Conservation (phyloP, 1,140 invertebrate species). For the Brachionus rotundiformis region DNA sequence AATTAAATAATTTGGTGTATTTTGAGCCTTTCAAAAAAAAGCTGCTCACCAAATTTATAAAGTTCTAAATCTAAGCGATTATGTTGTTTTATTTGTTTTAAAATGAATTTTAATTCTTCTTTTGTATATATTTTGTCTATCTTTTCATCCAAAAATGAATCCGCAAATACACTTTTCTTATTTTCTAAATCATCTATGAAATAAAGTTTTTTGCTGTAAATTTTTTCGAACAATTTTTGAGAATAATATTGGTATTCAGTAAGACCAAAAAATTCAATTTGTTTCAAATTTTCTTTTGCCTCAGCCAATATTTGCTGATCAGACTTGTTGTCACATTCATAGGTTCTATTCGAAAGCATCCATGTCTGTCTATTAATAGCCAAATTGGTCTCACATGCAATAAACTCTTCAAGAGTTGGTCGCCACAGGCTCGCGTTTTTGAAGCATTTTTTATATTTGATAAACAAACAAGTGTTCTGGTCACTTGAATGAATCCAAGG, state of each 20-base stretch:
- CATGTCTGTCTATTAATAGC: not conserved
- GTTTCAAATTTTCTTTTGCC: not conserved
- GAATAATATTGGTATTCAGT: not conserved
- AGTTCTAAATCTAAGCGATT: not conserved
- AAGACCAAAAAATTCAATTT: not conserved
- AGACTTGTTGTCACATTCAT: not conserved
- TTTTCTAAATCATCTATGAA: not conserved
- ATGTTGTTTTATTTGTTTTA: not conserved
- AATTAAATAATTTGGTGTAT: not conserved
- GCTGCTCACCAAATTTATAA: not conserved
- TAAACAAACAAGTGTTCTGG: not conserved
- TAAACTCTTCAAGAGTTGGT: not conserved
- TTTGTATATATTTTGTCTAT: not conserved
- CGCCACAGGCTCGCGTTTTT: not conserved
- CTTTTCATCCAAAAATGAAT: slow-evolving; percentile 52
- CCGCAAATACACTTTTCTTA: slow-evolving; percentile 47
- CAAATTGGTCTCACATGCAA: not conserved
- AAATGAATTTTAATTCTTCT: not conserved
- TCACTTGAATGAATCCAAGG: not conserved
- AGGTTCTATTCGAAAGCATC: not conserved
- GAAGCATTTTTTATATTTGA: not conserved
- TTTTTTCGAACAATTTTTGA: not conserved
- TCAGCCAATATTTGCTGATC: not conserved
- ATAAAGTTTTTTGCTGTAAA: not conserved
- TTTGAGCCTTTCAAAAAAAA: not conserved